Base-by-base conservation (phyloP, 2,888 invertebrate genomes). In the Caenorhabditis sulstoni region DNA sequence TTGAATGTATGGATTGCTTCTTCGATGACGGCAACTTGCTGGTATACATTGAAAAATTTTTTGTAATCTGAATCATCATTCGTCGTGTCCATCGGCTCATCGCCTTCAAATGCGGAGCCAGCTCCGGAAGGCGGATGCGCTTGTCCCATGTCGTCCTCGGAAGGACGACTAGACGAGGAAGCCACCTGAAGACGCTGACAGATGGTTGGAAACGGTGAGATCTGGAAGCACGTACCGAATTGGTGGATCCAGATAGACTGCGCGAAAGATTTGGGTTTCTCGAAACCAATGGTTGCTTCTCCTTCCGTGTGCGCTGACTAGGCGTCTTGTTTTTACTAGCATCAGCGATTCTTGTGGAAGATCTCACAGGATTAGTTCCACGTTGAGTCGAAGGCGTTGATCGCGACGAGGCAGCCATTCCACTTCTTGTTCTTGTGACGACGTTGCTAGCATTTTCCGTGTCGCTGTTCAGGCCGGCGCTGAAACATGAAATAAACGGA, bases 261-360 rank as follows among this genome's bases (percentile, higher is more conserved):
- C 83, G 64, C 50, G 77, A 62, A 12, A 81, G 55, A 64, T 83
- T 83, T 39, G 83, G 73, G 49, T 77, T 83, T 53, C 81, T 65
- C 11, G 79, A 79, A n/a, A 62, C 67, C 50, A 83, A 44, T 22
- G 81, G 81, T 35, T 73, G 77, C 41, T 83, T 83, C 35, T 78
- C 79, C n/a, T 76, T 65, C 35, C 64, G 55, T 61, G 53, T 79
- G 47, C 74, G 29, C 37, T 59, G 73, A 41, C n/a, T 66, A 9
- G 67, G 39, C 45, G 66, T 78, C 35, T 49, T 18, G 14, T 18
- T 62, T 47, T 74, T 79, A 18, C 35, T 52, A 7, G 53, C 67
- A 14, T 79, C 79, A 14, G 73, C 64, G 29, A 53, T 67, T 64
- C 79, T 62, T 18, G 71, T 53, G 20, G 78, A 71, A 16, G 71